Percentiles rank a stretch among this genome's conserved stretches.
phyloP scores from a whole-genome alignment of 2,888 invertebrate species.

The Meiosimyza platycephala region DNA sequence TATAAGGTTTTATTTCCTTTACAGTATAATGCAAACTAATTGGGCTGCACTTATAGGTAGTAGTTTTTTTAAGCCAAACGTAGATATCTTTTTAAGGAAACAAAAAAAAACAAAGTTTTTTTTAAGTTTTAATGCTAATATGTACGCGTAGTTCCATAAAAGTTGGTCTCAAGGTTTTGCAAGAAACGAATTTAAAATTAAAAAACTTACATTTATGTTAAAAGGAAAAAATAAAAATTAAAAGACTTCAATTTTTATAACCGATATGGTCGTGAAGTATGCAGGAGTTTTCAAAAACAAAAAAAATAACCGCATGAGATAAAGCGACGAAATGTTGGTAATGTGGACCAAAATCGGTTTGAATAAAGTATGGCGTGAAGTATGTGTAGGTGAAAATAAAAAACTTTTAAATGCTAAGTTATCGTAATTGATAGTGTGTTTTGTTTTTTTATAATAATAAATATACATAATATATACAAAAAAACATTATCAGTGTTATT shows the following conservation, averaged over 20 bases:
- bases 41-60: conserved; percentile 40
- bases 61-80: conserved; percentile 10
- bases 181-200: conserved; percentile 63
- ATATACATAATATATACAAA: conserved; percentile 35
- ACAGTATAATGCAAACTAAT: conserved; percentile 9
- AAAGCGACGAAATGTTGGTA: conserved; percentile 55
- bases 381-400: not conserved
- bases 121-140: conserved; percentile 35
- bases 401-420: conserved; percentile 22
- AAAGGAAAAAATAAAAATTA: conserved; percentile 23
- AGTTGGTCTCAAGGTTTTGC: conserved; percentile 62
- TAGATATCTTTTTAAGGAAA: not conserved
- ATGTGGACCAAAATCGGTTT: conserved; percentile 65
- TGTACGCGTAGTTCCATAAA: not conserved
- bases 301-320: not conserved
- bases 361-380: conserved; percentile 28
- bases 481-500: conserved; percentile 57
- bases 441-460: conserved; percentile 18
- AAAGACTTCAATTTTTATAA: conserved; percentile 17
- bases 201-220: not conserved
- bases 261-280: conserved; percentile 47
- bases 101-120: conserved; percentile 20
- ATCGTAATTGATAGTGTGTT: not conserved
- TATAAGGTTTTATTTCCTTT: not conserved
- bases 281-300: conserved; percentile 30